Conservation (phyloP, 2,888 invertebrate species). For the Sarcophaga rosellei region DNA sequence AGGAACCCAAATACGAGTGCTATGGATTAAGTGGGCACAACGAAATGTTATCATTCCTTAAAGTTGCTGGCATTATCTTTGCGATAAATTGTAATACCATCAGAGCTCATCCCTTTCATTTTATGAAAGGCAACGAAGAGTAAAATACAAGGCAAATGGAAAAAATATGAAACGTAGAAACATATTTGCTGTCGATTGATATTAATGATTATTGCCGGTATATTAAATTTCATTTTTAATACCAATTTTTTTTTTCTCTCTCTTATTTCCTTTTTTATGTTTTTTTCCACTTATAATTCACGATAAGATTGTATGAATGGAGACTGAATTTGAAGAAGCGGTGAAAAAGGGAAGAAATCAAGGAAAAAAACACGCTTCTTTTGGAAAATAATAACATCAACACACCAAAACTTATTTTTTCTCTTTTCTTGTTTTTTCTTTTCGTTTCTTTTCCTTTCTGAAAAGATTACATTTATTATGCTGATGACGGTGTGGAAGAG, state of each 20-base stretch:
- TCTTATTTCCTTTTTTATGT: background rate
- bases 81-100: constrained; percentile 9
- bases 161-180: constrained; percentile 2
- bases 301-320: constrained; percentile 61
- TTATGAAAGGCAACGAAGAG: constrained; percentile 6
- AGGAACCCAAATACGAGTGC: too few relatives aligned
- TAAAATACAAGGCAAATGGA: background rate
- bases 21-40: background rate
- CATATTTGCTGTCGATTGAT: constrained; percentile 72
- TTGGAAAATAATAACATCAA: constrained; percentile 60
- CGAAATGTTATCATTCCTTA: constrained; percentile 6
- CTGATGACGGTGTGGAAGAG: constrained; percentile 23
- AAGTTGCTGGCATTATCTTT: constrained; percentile 4
- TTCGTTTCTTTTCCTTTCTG: constrained; percentile 5
- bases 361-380: constrained; percentile 20
- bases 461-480: constrained; percentile 49
- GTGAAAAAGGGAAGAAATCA: constrained; percentile 6
- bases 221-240: constrained; percentile 73
- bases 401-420: constrained; percentile 41
- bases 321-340: constrained; percentile 32
- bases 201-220: constrained; percentile 77
- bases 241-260: constrained; percentile 28
- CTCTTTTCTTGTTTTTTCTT: background rate
- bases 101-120: constrained; percentile 37
- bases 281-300: constrained; percentile 67